phyloP scores from a whole-genome alignment of 2,888 invertebrate species.

The Perithous albicinctus region DNA sequence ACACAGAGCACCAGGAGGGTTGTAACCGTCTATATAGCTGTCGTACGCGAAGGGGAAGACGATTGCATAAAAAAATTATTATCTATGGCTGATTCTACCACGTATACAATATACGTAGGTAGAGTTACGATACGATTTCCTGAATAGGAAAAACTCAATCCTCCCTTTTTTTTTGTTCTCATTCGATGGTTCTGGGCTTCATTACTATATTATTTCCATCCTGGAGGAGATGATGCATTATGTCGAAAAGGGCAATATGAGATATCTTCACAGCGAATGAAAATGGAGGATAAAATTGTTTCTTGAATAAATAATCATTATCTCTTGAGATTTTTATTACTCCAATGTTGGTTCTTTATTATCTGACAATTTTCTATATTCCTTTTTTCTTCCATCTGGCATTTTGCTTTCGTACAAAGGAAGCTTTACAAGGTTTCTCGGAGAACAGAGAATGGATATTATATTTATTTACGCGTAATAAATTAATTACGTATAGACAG shows the following conservation, averaged over 20 bases:
- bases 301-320: slow-evolving; percentile 61
- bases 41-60: slow-evolving; percentile 23
- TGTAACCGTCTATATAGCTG: slow-evolving; percentile 38
- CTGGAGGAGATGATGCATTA: slow-evolving; percentile 20
- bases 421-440: too few relatives aligned
- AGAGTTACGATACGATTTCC: neutral
- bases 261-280: neutral
- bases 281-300: slow-evolving; percentile 31
- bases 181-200: slow-evolving; percentile 7
- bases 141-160: neutral
- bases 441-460: too few relatives aligned
- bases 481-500: too few relatives aligned
- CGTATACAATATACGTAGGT: neutral
- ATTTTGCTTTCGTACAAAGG: too few relatives aligned
- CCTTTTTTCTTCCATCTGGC: neutral
- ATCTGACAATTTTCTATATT: neutral
- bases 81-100: neutral
- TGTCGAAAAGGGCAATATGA: slow-evolving; percentile 1
- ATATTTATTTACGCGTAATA: too few relatives aligned
- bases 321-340: slow-evolving; percentile 18
- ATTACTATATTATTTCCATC: slow-evolving; percentile 5
- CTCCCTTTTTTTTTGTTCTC: neutral
- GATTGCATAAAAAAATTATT: slow-evolving; percentile 24
- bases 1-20: slow-evolving; percentile 47
- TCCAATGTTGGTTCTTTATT: slow-evolving; percentile 2